Evolutionary conservation across 2,797 vertebrate species (phyloP), one percentile per base, ranked within the genome.

Genomic region (Xerus rutilus): DNA sequence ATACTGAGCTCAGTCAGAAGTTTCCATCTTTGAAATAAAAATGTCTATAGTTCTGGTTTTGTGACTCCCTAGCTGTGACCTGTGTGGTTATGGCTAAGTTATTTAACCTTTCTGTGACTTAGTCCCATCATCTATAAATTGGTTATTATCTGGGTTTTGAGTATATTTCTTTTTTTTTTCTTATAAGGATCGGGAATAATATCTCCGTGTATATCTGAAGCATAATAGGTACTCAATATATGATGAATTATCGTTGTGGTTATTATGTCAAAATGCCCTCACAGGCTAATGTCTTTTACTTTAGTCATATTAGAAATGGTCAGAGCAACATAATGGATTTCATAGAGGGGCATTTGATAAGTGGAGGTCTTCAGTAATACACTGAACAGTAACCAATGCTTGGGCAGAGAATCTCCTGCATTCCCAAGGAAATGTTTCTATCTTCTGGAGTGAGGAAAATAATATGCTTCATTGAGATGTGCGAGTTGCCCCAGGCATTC

Each of bases 21-120:
- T 35, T 84, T 79, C 59, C 14, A 67, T 43, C 89, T 54, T 0
- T 54, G 45, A 96, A 94, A 92, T 88, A 74, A 90, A 93, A 88
- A 64, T 21, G 21, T 59, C 79, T 13, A 4, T 4, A 84, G 57
- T 52, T 92, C 30, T 69, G 20, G 6, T 84, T 95, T 82, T 67
- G n/a, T 90, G 94, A 81, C 65, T 90, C 82, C 69, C 45, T 84
- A 30, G 28, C 43, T 94, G 28, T 85, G 91, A 95, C 76, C 77
- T 69, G n/a, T 77, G 54, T 73, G 67, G 54, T 82, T 84, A 70
- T 8, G 14, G n/a, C 9, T 70, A 91, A 78, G 67, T 84, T 84
- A 69, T 84, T 95, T 95, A 86, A 95, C 35, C 79, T 93, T 96
- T 89, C 89, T 91, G 18, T 86, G 77, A 96, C 93, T 93, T 91